A percentile compares a stretch with the other conserved stretches of the same genome.
Evolutionary conservation across 2,888 invertebrate species (phyloP).

Genomic region (Venusia cambrica): DNA sequence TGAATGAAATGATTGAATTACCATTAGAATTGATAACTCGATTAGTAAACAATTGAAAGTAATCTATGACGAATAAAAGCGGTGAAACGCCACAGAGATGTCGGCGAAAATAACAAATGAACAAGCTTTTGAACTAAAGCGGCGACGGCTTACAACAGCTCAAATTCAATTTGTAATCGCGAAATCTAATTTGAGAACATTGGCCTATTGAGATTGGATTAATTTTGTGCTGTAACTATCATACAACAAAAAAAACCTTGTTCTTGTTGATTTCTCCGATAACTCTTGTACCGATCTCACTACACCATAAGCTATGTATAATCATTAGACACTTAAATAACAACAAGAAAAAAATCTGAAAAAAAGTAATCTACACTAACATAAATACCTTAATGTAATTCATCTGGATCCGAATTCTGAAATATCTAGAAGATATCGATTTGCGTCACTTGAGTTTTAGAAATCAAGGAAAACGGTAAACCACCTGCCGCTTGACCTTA

Average conservation of each 20-base stretch:
- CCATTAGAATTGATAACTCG: constrained; percentile 8
- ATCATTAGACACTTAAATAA: too few species aligned
- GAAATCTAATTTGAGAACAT: constrained; percentile 14
- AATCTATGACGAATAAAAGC: constrained; percentile 42
- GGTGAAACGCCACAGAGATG: constrained; percentile 34
- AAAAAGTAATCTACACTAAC: constrained; percentile 13
- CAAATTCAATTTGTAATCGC: constrained; percentile 22
- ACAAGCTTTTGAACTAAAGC: constrained; percentile 32
- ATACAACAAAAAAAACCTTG: too few species aligned
- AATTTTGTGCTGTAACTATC: too few species aligned
- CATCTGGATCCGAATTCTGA: constrained; percentile 1
- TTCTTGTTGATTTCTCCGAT: too few species aligned
- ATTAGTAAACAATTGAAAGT: constrained; percentile 34
- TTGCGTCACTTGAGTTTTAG: constrained; percentile 44
- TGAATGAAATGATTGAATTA: not conserved
- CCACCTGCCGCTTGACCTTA: constrained; percentile 61
- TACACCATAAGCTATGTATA: too few species aligned
- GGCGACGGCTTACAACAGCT: too few species aligned
- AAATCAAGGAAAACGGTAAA: constrained; percentile 54
- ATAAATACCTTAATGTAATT: constrained; percentile 1
- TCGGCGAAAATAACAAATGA: constrained; percentile 39
- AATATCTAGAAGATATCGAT: constrained; percentile 26
- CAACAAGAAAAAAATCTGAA: constrained; percentile 24
- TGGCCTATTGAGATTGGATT: constrained; percentile 2
- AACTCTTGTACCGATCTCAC: too few species aligned